Percentiles rank a stretch among this genome's conserved stretches.
phyloP scores from a whole-genome alignment of 1,140 invertebrate genomes.

The Chrysomallon squamiferum region DNA sequence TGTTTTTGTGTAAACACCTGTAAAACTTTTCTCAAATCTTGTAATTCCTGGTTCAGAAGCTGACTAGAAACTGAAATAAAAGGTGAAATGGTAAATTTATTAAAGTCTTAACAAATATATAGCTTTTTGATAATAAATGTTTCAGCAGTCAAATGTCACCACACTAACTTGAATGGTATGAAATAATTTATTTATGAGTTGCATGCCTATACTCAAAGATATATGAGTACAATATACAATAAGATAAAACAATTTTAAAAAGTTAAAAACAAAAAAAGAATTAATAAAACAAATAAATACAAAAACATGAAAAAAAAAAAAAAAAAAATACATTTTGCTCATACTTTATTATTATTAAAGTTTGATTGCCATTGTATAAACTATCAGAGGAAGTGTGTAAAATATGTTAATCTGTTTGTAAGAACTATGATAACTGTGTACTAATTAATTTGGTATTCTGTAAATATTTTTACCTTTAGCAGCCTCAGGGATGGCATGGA shows the following conservation, averaged over 20 bases:
- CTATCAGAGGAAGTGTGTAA: not conserved
- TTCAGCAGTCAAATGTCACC: not conserved
- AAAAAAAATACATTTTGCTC: not conserved
- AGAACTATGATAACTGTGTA: not conserved
- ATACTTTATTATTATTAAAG: not conserved
- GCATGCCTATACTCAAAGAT: too few species aligned
- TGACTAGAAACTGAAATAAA: conserved; percentile 50
- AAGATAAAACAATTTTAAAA: not conserved
- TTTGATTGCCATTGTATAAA: not conserved
- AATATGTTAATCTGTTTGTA: not conserved
- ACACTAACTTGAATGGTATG: not conserved
- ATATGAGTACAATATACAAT: not conserved
- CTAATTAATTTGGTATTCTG: not conserved
- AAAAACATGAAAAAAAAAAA: not conserved
- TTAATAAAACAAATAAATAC: not conserved
- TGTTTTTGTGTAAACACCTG: conserved; percentile 38
- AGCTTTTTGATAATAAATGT: not conserved
- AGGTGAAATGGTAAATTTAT: not conserved
- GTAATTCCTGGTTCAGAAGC: conserved; percentile 48
- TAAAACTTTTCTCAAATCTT: conserved; percentile 52
- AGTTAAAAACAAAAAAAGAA: not conserved
- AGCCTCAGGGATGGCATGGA: conserved; percentile 47
- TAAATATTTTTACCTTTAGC: conserved; percentile 46
- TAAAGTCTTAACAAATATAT: not conserved
- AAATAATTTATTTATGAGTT: too few species aligned